Base-by-base conservation (phyloP, 2,113 vertebrate species). In the Gallinago paraguaiae region DNA sequence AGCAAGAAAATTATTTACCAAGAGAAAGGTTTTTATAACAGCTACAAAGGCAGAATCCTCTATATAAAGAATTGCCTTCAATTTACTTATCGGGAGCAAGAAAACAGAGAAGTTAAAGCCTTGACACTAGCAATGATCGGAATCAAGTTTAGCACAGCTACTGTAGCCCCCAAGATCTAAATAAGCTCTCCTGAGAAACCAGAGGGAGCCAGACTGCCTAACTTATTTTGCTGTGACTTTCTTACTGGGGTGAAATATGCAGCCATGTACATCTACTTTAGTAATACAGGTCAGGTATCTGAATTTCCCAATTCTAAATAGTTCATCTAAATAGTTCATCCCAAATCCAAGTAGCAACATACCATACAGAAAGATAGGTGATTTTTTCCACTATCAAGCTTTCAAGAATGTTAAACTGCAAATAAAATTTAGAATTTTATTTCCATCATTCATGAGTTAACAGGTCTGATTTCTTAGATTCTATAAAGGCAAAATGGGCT, bases 41-140 rank as follows among this genome's bases (percentile, higher is more conserved):
- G 22, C 31, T 53, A 39, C 1, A 0, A 86, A 64, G 45, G 43
- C n/a, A 92, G 22, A 93, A 68, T 18, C 7, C n/a, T 6, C 48
- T 53, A 15, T 9, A 41, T 31, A n/a, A 95, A 72, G 9, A 64
- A 30, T 50, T 37, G 13, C 7, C 45, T 86, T 79, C 8, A 50
- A 54, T 37, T 82, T n/a, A 75, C 61, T 69, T 68, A 84, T 59
- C 3, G 1, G 18, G 51, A 70, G 23, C 18, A 13, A 69, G 24
- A 89, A 85, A 87, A 57, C 5, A 11, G 37, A 69, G 22, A 78
- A 68, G 6, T 2, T 51, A 35, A 91, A 79, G 46, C 28, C 39
- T n/a, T 9, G 0, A 15, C 60, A 51, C 30, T 8, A 45, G 39
- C 27, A 69, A 24, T n/a, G 13, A 86, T 0, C 59, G 7, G 24